Evolutionary conservation across 64 coral and sea anemone genomes (phyloP).

Genomic region (Actinia tenebrosa): DNA sequence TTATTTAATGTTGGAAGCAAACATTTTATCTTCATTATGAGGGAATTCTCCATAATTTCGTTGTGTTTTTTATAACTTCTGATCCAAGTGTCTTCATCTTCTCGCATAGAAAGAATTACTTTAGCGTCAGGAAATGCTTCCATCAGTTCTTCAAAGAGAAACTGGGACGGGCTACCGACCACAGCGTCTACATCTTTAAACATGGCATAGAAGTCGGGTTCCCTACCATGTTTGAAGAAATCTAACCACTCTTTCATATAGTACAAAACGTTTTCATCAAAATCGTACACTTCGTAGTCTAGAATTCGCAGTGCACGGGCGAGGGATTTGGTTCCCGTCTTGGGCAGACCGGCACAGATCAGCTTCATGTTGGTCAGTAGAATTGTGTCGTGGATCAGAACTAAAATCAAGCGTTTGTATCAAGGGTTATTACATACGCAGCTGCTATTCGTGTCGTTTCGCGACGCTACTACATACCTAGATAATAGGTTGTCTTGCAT

Average conservation of each 20-base stretch:
- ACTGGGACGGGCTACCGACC: background rate
- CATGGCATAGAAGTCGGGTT: slow-evolving; percentile 15
- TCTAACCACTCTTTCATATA: slow-evolving; percentile 3
- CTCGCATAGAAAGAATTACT: background rate
- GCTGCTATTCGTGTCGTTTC: too few relatives aligned
- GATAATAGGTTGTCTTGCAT: too few relatives aligned
- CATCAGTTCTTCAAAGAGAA: too few relatives aligned
- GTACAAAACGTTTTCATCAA: background rate
- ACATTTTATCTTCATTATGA: background rate
- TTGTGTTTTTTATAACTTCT: background rate
- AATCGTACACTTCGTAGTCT: slow-evolving; percentile 19
- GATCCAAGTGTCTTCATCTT: background rate
- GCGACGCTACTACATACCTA: too few relatives aligned
- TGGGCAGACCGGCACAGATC: too few relatives aligned
- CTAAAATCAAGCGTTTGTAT: too few relatives aligned
- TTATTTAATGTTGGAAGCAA: background rate
- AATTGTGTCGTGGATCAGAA: too few relatives aligned
- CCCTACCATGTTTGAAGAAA: background rate
- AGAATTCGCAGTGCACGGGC: slow-evolving; percentile 11
- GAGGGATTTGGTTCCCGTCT: slow-evolving; percentile 27
- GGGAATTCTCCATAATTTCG: background rate
- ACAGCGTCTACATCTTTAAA: too few relatives aligned
- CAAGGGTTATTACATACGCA: too few relatives aligned
- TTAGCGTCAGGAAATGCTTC: too few relatives aligned
- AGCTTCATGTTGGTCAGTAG: background rate